Conservation (phyloP, 2,888 invertebrate species). For the Ophioninae sp. region DNA sequence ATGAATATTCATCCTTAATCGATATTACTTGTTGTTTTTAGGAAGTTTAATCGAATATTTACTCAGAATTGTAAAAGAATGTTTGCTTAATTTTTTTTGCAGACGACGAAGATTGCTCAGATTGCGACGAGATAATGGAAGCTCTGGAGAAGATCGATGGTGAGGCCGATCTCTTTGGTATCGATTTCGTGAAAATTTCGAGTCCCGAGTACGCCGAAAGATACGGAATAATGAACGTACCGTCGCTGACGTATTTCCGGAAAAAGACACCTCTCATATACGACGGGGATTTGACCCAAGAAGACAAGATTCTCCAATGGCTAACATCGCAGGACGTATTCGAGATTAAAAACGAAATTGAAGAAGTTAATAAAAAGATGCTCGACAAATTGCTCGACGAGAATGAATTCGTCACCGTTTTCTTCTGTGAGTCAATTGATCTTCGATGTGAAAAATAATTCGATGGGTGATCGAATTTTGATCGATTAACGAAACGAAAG, state of each 20-base stretch:
- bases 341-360: constrained; percentile 97
- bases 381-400: constrained; percentile 96
- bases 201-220: constrained; percentile 91
- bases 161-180: constrained; percentile 95
- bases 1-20: too few relatives aligned
- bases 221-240: constrained; percentile 91
- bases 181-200: constrained; percentile 96
- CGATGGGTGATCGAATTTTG: too few relatives aligned
- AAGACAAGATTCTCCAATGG: constrained; percentile 93
- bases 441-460: not conserved
- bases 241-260: constrained; percentile 93
- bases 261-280: constrained; percentile 92
- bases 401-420: constrained; percentile 96
- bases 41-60: too few relatives aligned
- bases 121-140: constrained; percentile 94
- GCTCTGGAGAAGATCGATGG: constrained; percentile 97
- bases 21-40: too few relatives aligned
- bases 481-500: too few relatives aligned
- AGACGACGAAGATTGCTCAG: constrained; percentile 95
- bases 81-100: constrained; percentile 14
- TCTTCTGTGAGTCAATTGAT: constrained; percentile 91
- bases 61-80: not conserved
- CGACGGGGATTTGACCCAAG: constrained; percentile 94
- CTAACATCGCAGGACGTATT: constrained; percentile 96
- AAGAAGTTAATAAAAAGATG: constrained; percentile 98